phyloP scores from a whole-genome alignment of 2,797 vertebrate genomes.

The Dryobates pubescens region DNA sequence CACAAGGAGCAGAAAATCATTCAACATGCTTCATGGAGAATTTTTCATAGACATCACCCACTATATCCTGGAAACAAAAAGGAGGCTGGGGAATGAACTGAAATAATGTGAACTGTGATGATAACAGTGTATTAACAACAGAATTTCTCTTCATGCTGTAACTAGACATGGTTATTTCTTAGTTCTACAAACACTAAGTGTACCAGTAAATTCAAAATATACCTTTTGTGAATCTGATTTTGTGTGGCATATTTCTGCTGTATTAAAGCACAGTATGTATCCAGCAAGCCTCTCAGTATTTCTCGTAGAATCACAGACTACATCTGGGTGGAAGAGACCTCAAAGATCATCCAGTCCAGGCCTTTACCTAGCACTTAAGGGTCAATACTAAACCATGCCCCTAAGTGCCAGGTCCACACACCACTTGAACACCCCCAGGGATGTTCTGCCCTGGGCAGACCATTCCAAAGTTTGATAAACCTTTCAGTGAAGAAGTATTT shows the following conservation, averaged over 20 bases:
- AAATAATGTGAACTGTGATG: neutral
- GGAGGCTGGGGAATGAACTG: neutral
- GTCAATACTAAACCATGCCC: too few species aligned
- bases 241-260: neutral
- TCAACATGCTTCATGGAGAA: neutral
- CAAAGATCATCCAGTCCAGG: too few species aligned
- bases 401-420: too few species aligned
- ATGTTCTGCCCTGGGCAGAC: too few species aligned
- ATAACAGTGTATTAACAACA: neutral
- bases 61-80: neutral
- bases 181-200: neutral
- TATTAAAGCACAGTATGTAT: neutral
- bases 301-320: neutral
- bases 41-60: neutral
- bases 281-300: neutral
- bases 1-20: neutral
- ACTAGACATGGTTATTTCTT: neutral
- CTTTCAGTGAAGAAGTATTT: too few species aligned
- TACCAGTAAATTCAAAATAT: neutral
- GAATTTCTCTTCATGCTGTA: neutral
- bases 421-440: too few species aligned
- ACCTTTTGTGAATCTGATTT: neutral
- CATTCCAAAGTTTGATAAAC: too few species aligned
- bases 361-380: too few species aligned
- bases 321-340: too few species aligned